Conservation (phyloP, 2,113 vertebrate species). For the Xiphorhynchus elegans region DNA sequence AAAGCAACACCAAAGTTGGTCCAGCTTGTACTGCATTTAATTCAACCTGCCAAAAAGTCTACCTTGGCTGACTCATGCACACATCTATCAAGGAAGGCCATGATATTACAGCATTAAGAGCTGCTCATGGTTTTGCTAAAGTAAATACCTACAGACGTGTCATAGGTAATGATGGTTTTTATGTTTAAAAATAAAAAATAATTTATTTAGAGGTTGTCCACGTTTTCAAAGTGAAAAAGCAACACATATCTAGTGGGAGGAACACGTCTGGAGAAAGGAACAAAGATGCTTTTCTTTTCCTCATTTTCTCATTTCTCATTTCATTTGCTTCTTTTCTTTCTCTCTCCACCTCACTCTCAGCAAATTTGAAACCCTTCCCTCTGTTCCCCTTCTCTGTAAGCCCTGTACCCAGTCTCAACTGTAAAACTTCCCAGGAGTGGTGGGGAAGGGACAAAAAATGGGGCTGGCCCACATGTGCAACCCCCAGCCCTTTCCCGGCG, state of each 20-base stretch:
- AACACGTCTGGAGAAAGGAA: not conserved
- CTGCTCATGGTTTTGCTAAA: not conserved
- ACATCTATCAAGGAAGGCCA: not conserved
- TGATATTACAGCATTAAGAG: not conserved
- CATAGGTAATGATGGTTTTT: not conserved
- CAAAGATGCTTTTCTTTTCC: not conserved
- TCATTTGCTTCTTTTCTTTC: not conserved
- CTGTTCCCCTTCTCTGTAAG: not conserved
- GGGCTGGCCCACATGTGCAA: accelerated
- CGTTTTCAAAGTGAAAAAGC: not conserved
- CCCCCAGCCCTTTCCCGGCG: accelerated
- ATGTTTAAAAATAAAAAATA: not conserved
- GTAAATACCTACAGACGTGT: not conserved
- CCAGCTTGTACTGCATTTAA: not conserved
- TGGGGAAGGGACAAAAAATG: not conserved
- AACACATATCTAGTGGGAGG: accelerated
- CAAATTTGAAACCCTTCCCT: not conserved
- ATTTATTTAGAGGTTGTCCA: not conserved
- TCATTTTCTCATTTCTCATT: not conserved
- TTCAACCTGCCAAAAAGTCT: not conserved
- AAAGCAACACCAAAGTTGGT: not conserved
- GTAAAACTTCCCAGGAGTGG: not conserved
- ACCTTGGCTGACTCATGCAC: not conserved
- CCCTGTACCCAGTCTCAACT: not conserved
- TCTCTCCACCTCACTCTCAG: not conserved